A percentile compares a stretch with the other conserved stretches of the same genome.
Evolutionary conservation across 2,113 vertebrate species (phyloP).

Genomic region (Triplophysa rosa): DNA sequence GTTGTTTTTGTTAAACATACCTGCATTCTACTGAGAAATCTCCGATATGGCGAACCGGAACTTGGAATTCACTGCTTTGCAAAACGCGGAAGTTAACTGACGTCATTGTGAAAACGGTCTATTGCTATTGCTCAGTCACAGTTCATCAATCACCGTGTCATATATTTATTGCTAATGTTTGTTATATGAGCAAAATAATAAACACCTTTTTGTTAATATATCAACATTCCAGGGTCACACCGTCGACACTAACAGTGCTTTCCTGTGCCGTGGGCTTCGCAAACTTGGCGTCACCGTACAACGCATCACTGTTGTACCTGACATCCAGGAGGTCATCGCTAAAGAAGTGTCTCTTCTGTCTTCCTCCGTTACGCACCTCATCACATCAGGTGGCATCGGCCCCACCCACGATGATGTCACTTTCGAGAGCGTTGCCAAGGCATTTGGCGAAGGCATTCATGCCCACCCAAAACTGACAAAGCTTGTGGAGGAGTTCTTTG

Average conservation of each 20-base stretch:
- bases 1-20: no score
- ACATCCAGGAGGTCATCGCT: slow-evolving; percentile 83
- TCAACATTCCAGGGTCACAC: slow-evolving; percentile 82
- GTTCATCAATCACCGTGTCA: neutral
- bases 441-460: slow-evolving; percentile 80
- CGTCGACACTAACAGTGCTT: slow-evolving; percentile 90
- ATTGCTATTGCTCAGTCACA: neutral
- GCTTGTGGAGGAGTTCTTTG: slow-evolving; percentile 77
- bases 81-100: no score
- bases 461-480: slow-evolving; percentile 81
- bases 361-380: slow-evolving; percentile 80
- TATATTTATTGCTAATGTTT: neutral
- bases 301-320: slow-evolving; percentile 85
- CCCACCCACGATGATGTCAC: slow-evolving; percentile 96
- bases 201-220: neutral
- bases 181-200: neutral
- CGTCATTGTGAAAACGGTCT: no score
- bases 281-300: slow-evolving; percentile 84
- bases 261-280: slow-evolving; percentile 83
- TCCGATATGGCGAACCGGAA: no score
- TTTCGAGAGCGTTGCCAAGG: slow-evolving; percentile 87
- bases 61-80: no score
- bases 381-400: slow-evolving; percentile 91
- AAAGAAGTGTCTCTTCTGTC: slow-evolving; percentile 82
- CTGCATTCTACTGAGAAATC: no score